A percentile compares a stretch with the other conserved stretches of the same genome.
Conservation (phyloP, 92 coral and sea anemone species). For the Paramuricea clavata region DNA sequence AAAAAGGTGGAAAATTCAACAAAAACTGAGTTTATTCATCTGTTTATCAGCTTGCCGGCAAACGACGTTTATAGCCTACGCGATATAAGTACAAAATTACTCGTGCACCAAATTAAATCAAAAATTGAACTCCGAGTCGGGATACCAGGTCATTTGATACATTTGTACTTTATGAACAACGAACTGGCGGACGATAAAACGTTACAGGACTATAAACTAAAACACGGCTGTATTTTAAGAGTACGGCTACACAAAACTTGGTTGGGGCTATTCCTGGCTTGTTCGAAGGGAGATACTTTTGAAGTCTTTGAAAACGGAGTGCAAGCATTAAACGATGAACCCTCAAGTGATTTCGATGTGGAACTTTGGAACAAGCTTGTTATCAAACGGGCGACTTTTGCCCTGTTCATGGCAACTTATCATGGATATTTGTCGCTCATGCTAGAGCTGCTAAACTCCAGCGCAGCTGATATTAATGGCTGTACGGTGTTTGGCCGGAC, state of each 20-base stretch:
- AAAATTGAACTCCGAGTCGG: slow-evolving; percentile 88
- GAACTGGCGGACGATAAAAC: slow-evolving; percentile 71
- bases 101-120: slow-evolving; percentile 86
- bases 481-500: slow-evolving; percentile 89
- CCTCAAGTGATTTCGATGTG: slow-evolving; percentile 72
- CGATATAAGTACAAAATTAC: slow-evolving; percentile 62
- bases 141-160: slow-evolving; percentile 89
- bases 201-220: slow-evolving; percentile 73
- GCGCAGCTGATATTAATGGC: slow-evolving; percentile 91
- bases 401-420: slow-evolving; percentile 92
- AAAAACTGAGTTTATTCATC: slow-evolving; percentile 57
- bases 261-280: slow-evolving; percentile 84
- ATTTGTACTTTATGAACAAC: slow-evolving; percentile 86
- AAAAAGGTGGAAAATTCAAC: background rate
- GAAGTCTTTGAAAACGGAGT: slow-evolving; percentile 97
- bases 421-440: slow-evolving; percentile 92
- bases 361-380: slow-evolving; percentile 92
- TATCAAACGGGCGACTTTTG: slow-evolving; percentile 85
- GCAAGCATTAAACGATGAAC: slow-evolving; percentile 58
- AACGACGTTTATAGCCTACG: slow-evolving; percentile 84
- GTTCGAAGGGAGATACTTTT: slow-evolving; percentile 91
- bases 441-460: slow-evolving; percentile 84
- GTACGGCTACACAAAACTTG: slow-evolving; percentile 83
- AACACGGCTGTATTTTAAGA: slow-evolving; percentile 87
- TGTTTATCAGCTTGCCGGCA: slow-evolving; percentile 85